Conservation (phyloP, 2,888 invertebrate genomes). For the Hyposoter didymator region DNA sequence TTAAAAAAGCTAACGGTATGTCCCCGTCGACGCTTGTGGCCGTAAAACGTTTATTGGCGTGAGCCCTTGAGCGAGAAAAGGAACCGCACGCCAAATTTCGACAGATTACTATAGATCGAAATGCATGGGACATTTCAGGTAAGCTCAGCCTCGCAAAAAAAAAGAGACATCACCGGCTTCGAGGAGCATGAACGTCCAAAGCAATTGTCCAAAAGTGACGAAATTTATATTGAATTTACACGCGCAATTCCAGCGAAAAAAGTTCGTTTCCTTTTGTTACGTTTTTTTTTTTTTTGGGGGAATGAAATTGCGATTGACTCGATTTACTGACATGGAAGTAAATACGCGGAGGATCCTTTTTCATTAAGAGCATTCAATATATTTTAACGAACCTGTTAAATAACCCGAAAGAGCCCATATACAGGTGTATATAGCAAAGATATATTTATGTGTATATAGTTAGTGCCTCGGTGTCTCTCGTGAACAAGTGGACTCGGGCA, state of each 20-base stretch:
- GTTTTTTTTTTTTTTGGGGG: not conserved
- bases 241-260: not conserved
- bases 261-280: not conserved
- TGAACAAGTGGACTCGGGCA: constrained; percentile 61
- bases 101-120: constrained; percentile 26
- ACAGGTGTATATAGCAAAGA: not conserved
- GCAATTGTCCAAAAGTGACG: not conserved
- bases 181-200: not conserved
- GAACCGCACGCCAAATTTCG: constrained; percentile 52
- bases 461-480: constrained; percentile 41
- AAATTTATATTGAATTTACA: not conserved
- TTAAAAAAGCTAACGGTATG: constrained; percentile 78
- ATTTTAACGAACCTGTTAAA: constrained; percentile 10
- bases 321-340: not conserved
- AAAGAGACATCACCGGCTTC: not conserved
- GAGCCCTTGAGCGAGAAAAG: constrained; percentile 45
- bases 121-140: constrained; percentile 9
- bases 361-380: not conserved
- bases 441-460: constrained; percentile 22
- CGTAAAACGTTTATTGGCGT: constrained; percentile 72
- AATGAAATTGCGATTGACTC: not conserved
- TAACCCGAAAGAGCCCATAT: constrained; percentile 3
- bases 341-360: not conserved
- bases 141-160: not conserved
- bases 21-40: constrained; percentile 64